phyloP scores from a whole-genome alignment of 2,888 invertebrate genomes.

The Drosophila nigricruria region DNA sequence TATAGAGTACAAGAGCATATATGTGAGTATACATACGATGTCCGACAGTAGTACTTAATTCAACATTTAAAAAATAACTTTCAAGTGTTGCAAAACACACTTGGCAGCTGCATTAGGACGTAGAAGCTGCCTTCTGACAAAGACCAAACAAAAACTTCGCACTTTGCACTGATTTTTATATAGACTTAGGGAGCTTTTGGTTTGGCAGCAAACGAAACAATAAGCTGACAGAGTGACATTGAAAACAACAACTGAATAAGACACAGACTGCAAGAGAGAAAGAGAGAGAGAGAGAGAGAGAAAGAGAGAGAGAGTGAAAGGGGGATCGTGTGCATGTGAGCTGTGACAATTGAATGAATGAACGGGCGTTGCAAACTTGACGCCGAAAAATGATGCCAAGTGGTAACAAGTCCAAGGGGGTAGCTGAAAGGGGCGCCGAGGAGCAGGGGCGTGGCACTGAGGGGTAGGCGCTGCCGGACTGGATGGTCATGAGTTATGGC shows the following conservation, averaged over 20 bases:
- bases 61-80: neutral
- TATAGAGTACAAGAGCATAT: neutral
- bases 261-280: neutral
- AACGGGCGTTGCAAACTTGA: constrained; percentile 61
- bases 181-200: constrained; percentile 41
- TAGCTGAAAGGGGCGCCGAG: neutral
- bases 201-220: constrained; percentile 58
- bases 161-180: constrained; percentile 30
- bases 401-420: constrained; percentile 27
- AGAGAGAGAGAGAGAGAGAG: neutral
- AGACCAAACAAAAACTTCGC: constrained; percentile 2
- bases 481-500: constrained; percentile 55
- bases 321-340: constrained; percentile 21
- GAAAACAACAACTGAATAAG: constrained; percentile 52
- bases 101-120: constrained; percentile 6
- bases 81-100: constrained; percentile 10
- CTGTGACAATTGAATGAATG: constrained; percentile 67
- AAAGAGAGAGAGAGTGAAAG: neutral
- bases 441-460: neutral
- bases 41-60: neutral
- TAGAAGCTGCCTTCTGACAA: constrained; percentile 1
- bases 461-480: neutral
- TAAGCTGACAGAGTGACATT: constrained; percentile 67
- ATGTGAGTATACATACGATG: neutral
- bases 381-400: constrained; percentile 69